Percentiles rank a stretch among this genome's conserved stretches.
Evolutionary conservation across 2,888 invertebrate genomes (phyloP).

Genomic region (Thecophora atra): DNA sequence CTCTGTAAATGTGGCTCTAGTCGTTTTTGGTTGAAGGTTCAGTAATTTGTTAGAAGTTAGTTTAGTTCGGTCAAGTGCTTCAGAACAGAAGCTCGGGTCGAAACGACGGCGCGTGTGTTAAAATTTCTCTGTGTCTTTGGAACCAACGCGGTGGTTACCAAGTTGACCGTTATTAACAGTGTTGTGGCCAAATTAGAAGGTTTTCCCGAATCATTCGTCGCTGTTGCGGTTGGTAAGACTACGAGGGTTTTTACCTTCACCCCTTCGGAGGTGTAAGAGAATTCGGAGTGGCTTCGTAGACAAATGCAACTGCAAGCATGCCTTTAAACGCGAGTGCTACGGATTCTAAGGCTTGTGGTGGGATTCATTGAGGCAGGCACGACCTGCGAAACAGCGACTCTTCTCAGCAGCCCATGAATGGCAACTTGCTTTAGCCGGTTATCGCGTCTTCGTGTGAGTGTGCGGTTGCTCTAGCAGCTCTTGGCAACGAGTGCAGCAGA

Average conservation of each 20-base stretch:
- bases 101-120: background rate
- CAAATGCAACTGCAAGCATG: conserved; percentile 22
- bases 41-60: background rate
- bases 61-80: background rate
- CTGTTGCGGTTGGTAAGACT: too few relatives aligned
- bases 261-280: background rate
- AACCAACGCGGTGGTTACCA: background rate
- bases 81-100: background rate
- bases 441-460: conserved; percentile 6
- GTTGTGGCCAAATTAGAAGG: background rate
- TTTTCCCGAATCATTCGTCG: too few relatives aligned
- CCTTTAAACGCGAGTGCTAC: conserved; percentile 16
- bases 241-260: background rate
- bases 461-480: background rate
- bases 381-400: conserved; percentile 5
- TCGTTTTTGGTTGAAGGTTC: conserved; percentile 2
- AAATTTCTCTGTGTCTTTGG: too few relatives aligned
- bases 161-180: background rate
- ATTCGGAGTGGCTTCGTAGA: background rate
- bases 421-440: conserved; percentile 20
- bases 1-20: background rate
- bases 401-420: conserved; percentile 17
- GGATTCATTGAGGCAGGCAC: conserved; percentile 19
- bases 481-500: conserved; percentile 24
- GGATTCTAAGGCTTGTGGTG: conserved; percentile 26